phyloP scores from a whole-genome alignment of 2,113 vertebrate species.

The Cyanocitta stelleri region DNA sequence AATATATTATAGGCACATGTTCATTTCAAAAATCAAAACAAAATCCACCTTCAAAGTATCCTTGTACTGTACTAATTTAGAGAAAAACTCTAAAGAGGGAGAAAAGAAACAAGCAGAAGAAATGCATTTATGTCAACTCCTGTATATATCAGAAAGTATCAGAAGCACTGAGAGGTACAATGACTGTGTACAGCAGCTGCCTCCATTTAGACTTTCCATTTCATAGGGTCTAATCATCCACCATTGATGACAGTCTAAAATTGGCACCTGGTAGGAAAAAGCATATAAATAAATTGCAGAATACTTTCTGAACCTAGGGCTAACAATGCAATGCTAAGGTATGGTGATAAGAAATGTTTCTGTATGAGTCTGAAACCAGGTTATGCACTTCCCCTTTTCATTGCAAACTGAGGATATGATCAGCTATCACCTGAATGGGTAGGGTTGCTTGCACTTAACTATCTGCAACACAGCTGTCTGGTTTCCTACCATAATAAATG shows the following conservation, averaged over 20 bases:
- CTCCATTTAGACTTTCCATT: not conserved
- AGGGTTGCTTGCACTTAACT: not conserved
- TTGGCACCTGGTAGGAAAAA: not conserved
- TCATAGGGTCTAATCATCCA: not conserved
- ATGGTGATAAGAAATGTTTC: not conserved
- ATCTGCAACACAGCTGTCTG: not conserved
- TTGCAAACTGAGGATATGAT: not conserved
- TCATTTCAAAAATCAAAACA: not conserved
- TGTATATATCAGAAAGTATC: not conserved
- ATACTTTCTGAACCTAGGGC: not conserved
- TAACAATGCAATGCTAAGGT: not conserved
- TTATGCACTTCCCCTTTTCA: not conserved
- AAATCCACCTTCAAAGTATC: not conserved
- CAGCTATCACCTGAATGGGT: not conserved
- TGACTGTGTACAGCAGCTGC: not conserved
- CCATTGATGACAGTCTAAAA: not conserved
- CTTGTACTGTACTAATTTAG: not conserved
- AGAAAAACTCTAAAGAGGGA: not conserved
- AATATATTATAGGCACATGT: not conserved
- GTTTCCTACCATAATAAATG: not conserved
- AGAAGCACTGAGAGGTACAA: not conserved
- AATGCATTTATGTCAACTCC: not conserved
- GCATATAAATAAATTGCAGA: not conserved
- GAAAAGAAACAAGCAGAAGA: not conserved
- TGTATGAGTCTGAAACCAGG: not conserved